A percentile compares a stretch with the other conserved stretches of the same genome.
These are phyloP conservation scores for Chromis chromis DNA, from an alignment of 2,797 vertebrate species.

Conservation along the genomic window DNA sequence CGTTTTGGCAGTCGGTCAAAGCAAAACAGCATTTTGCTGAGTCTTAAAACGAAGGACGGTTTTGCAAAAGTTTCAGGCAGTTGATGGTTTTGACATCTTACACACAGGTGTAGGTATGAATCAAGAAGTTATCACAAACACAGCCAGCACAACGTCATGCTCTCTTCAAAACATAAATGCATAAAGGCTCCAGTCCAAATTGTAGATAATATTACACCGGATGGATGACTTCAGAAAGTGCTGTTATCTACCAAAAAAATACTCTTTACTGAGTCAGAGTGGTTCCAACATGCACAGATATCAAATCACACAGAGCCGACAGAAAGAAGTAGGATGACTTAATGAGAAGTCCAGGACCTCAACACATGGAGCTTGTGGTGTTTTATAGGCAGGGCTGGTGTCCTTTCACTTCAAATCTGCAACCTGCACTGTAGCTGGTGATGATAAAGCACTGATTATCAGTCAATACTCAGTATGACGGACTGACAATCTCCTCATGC, in stretches of 20 bases:
- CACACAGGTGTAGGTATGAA: constrained; percentile 16
- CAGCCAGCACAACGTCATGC: constrained; percentile 12
- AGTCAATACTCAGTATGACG: background rate
- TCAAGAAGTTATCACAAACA: constrained; percentile 26
- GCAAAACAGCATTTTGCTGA: background rate
- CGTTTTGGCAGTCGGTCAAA: constrained; percentile 37
- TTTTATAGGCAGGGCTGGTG: background rate
- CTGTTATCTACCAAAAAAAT: background rate
- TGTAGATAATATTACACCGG: background rate
- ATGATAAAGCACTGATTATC: background rate
- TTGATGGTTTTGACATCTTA: constrained; percentile 17
- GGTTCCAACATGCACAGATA: constrained; percentile 12
- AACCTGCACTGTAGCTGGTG: background rate
- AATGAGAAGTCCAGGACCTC: constrained; percentile 9
- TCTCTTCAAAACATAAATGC: constrained; percentile 17
- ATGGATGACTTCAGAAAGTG: constrained; percentile 16
- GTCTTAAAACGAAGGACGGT: background rate
- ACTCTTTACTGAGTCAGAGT: constrained; percentile 1
- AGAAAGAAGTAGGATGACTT: background rate
- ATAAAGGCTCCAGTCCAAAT: constrained; percentile 22
- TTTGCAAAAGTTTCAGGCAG: constrained; percentile 26
- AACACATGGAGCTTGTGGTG: no score
- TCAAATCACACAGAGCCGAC: constrained; percentile 11
- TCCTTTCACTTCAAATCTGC: background rate
- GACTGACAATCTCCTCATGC: constrained; percentile 1